Conservation (phyloP, 1,140 invertebrate species). For the Atopsyche davidsoni region DNA sequence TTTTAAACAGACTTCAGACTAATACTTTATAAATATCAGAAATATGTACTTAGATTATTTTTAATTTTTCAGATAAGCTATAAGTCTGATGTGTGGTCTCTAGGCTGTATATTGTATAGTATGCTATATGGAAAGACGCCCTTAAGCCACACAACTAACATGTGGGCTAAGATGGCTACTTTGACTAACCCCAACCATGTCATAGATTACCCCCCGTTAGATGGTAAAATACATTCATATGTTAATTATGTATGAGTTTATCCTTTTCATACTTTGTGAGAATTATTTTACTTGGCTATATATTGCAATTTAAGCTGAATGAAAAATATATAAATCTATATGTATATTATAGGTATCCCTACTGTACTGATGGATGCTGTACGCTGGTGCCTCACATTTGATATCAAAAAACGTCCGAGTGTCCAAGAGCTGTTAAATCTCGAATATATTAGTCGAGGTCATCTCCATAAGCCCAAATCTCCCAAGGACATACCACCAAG, state of each 20-base stretch:
- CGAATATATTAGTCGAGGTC: constrained; percentile 33
- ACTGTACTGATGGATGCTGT: constrained; percentile 37
- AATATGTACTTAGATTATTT: not conserved
- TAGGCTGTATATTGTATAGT: constrained; percentile 94
- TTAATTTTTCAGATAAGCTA: constrained; percentile 67
- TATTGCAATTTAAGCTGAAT: too few relatives aligned
- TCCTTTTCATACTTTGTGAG: too few relatives aligned
- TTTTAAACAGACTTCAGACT: not conserved
- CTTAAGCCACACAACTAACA: constrained; percentile 76
- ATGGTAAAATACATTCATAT: constrained; percentile 34
- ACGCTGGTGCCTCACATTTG: constrained; percentile 45
- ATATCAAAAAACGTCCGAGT: constrained; percentile 39
- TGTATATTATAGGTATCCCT: constrained; percentile 37
- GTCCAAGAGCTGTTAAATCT: constrained; percentile 41
- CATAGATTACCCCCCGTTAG: constrained; percentile 65
- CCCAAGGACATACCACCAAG: constrained; percentile 4
- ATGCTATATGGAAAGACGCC: constrained; percentile 87
- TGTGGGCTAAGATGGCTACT: constrained; percentile 71
- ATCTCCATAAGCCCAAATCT: not conserved
- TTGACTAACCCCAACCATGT: constrained; percentile 70
- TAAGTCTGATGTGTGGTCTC: constrained; percentile 95
- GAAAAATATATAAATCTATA: not conserved
- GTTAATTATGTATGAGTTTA: constrained; percentile 2
- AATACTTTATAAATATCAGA: not conserved
- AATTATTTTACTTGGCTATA: too few relatives aligned